Conservation (phyloP, 2,797 vertebrate genomes). For the Alcedo atthis region DNA sequence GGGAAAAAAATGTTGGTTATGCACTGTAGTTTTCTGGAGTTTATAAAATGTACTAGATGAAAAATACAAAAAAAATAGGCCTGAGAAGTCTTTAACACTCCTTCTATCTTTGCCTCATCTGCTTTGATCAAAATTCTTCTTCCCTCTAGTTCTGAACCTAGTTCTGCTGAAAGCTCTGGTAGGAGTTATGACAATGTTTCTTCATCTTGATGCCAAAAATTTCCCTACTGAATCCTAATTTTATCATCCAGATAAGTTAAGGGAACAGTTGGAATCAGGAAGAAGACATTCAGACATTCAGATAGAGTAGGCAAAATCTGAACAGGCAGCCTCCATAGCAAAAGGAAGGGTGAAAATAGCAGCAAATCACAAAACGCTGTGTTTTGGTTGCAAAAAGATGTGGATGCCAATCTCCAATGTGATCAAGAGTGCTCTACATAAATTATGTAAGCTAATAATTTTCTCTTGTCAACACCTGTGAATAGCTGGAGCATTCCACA, state of each 20-base stretch:
- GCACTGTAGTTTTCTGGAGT: neutral
- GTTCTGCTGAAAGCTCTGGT: neutral
- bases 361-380: neutral
- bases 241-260: neutral
- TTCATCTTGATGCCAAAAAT: neutral
- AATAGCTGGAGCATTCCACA: neutral
- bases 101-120: neutral
- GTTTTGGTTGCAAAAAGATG: accelerated
- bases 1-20: neutral
- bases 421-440: neutral
- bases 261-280: neutral
- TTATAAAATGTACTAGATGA: neutral
- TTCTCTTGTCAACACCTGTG: constrained; percentile 13
- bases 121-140: neutral
- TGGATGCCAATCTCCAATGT: neutral
- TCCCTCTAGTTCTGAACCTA: neutral
- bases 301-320: neutral
- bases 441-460: neutral
- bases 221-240: neutral
- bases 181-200: neutral
- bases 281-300: neutral
- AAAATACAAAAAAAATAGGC: neutral
- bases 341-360: neutral
- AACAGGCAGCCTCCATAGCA: neutral
- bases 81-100: neutral